Evolutionary conservation across 2,888 invertebrate genomes (phyloP), one percentile per base, ranked within the genome.

Genomic region (Operophtera brumata): DNA sequence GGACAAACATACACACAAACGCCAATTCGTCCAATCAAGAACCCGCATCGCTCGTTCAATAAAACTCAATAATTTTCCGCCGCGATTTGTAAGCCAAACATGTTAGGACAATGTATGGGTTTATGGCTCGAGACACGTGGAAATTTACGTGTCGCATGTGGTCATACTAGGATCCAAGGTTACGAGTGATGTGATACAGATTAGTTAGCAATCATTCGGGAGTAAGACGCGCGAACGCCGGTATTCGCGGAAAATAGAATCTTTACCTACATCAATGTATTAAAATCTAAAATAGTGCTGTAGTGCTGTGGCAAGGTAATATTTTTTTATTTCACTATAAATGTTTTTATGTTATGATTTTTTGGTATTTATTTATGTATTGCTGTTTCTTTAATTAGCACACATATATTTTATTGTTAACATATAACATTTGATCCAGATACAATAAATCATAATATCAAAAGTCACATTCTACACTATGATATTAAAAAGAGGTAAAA

Each of bases 101-200:
- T 46, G 42, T 42, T 25, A 48, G 6, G 51, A 47, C 42, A 30
- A 35, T 36, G 44, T 47, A 41, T 36, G 32, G 9, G 36, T 56
- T 46, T 32, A 45, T 25, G 48, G 13, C 51, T 42, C 10, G 14
- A 44, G 50, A 48, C 49, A 54, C 47, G 48, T 49, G 64, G 64
- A 64, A 64, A 56, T 45, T 58, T 61, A 57, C 57, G 47, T 12
- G 47, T 50, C 44, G 48, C 44, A 49, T 54, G 44, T 55, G 40
- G 50, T 47, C 49, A 39, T 50, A 48, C 47, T 25, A 20, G 13
- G 32, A 20, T 26, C 12, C 56, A 57, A 64, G 57, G 51, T 54
- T 47, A 57, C 50, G 12, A n/a, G n/a, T n/a, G n/a, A 30, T 34
- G 25, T 25, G 5, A 35, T 39, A n/a, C 11, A 39, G 13, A 26